Percentiles rank a stretch among this genome's conserved stretches.
Evolutionary conservation across 2,113 vertebrate genomes (phyloP).

Genomic region (Bucco capensis): DNA sequence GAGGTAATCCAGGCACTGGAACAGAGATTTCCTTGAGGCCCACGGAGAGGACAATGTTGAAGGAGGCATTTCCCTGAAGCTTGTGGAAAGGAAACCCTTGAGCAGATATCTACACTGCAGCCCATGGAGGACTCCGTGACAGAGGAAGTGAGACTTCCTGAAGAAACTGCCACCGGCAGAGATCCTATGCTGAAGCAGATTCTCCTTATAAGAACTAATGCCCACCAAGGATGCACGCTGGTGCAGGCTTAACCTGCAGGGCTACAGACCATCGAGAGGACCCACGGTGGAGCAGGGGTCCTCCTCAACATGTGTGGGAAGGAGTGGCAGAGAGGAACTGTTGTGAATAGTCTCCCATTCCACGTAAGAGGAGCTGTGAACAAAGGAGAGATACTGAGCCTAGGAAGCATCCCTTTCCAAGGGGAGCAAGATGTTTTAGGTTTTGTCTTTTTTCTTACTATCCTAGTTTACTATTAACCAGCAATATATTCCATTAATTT

Average conservation of each 20-base stretch:
- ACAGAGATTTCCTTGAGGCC: neutral
- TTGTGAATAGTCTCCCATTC: accelerated
- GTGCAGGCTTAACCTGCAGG: neutral
- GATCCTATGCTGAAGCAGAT: neutral
- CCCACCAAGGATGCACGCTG: neutral
- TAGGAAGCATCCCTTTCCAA: neutral
- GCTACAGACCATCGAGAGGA: neutral
- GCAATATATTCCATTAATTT: neutral
- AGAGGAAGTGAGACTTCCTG: neutral
- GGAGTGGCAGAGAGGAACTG: accelerated
- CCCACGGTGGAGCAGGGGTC: neutral
- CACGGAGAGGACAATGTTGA: neutral
- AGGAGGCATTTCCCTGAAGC: neutral
- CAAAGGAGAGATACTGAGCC: neutral
- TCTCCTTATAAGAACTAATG: neutral
- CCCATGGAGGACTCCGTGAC: accelerated
- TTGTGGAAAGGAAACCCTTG: neutral
- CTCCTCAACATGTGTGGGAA: neutral
- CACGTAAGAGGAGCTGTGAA: accelerated
- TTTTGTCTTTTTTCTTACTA: neutral
- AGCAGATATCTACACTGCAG: neutral
- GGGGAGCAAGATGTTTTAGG: neutral
- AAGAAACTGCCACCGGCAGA: neutral
- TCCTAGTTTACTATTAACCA: neutral
- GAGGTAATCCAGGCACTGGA: neutral